Evolutionary conservation across 2,888 invertebrate species (phyloP).

Genomic region (Drosophila anomalipes): DNA sequence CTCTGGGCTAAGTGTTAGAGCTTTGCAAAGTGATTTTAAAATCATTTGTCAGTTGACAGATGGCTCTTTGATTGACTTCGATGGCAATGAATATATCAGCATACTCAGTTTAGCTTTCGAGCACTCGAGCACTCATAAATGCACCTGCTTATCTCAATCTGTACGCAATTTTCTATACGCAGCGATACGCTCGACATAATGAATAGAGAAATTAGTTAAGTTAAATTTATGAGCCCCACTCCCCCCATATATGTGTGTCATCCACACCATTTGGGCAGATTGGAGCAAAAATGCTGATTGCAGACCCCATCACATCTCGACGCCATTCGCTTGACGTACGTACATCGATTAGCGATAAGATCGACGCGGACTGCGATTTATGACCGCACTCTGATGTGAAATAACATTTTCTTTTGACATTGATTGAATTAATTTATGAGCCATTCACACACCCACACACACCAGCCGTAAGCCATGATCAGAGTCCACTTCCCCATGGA

Average conservation of each 20-base stretch:
- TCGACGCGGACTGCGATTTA: constrained; percentile 47
- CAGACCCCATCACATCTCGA: constrained; percentile 32
- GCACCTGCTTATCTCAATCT: constrained; percentile 33
- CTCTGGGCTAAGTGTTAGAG: constrained; percentile 45
- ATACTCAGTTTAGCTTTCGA: not conserved
- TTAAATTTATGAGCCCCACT: constrained; percentile 53
- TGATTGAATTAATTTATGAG: constrained; percentile 75
- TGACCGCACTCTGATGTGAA: constrained; percentile 38
- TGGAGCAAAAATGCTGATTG: not conserved
- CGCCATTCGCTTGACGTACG: constrained; percentile 29
- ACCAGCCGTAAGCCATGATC: constrained; percentile 12
- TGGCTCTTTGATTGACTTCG: constrained; percentile 82
- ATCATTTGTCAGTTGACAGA: constrained; percentile 83
- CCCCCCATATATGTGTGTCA: constrained; percentile 53
- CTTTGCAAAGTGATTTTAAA: constrained; percentile 79
- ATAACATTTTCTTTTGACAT: constrained; percentile 73
- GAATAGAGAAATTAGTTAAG: constrained; percentile 34
- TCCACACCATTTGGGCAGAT: constrained; percentile 10
- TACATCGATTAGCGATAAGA: constrained; percentile 77
- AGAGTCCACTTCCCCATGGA: constrained; percentile 5
- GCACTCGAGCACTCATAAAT: constrained; percentile 6
- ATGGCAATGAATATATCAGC: constrained; percentile 57
- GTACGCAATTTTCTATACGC: constrained; percentile 2
- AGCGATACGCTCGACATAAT: constrained; percentile 18
- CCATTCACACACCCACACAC: constrained; percentile 2